Evolutionary conservation across 2,113 vertebrate species (phyloP).

Genomic region (Nycticryphes semicollaris): DNA sequence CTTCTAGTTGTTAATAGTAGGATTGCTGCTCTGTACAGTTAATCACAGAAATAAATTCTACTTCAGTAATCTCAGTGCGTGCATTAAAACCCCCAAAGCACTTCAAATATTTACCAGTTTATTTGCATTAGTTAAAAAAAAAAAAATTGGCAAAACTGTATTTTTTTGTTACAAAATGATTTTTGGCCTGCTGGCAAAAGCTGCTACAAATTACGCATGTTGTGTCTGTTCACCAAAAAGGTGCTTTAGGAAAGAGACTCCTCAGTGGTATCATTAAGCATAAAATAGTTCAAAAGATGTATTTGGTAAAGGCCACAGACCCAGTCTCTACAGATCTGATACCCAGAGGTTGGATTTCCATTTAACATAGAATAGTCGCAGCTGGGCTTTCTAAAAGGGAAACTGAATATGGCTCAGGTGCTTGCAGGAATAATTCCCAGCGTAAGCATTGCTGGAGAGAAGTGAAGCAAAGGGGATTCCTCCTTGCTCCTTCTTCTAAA

Average conservation of each 20-base stretch:
- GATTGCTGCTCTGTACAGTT: neutral
- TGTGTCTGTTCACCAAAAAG: neutral
- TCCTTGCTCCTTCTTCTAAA: neutral
- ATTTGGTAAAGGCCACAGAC: neutral
- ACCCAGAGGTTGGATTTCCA: neutral
- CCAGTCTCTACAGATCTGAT: neutral
- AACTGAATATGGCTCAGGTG: neutral
- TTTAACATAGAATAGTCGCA: neutral
- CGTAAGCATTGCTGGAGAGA: neutral
- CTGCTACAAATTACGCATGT: neutral
- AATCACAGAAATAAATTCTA: conserved; percentile 10
- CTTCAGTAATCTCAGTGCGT: conserved; percentile 3
- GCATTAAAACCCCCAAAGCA: conserved; percentile 13
- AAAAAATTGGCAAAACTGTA: neutral
- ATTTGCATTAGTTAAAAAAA: conserved; percentile 48
- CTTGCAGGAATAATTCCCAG: neutral
- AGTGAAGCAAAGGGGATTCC: neutral
- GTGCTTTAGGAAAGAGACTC: neutral
- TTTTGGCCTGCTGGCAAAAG: neutral
- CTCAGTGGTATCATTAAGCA: neutral
- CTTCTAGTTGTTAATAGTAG: conserved; percentile 27
- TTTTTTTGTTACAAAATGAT: conserved; percentile 4
- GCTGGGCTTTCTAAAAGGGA: neutral
- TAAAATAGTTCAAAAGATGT: neutral
- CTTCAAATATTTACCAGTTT: conserved; percentile 36